These are phyloP conservation scores for Pterois miles DNA, from an alignment of 2,797 vertebrate genomes.

Conservation along the genomic window DNA sequence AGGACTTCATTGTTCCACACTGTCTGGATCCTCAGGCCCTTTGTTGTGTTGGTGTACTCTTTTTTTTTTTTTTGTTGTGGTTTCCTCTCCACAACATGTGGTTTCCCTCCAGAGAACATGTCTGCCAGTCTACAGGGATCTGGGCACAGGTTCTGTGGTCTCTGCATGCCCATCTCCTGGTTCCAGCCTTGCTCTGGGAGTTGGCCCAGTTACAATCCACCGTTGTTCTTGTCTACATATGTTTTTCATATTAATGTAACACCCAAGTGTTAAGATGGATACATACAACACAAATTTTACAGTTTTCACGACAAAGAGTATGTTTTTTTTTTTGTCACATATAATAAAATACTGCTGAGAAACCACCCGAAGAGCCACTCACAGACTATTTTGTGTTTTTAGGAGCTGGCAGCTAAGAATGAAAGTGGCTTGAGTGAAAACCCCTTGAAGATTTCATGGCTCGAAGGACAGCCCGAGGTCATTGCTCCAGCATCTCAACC, in stretches of 20 bases:
- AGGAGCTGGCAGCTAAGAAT: conserved; percentile 94
- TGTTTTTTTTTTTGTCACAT: background rate
- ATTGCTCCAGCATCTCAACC: conserved; percentile 50
- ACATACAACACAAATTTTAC: background rate
- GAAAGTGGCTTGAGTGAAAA: conserved; percentile 90
- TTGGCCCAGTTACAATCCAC: conserved; percentile 41
- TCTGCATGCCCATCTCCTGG: conserved; percentile 46
- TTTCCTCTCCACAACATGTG: conserved; percentile 57
- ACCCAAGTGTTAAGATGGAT: background rate
- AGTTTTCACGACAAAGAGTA: background rate
- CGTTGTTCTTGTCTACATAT: conserved; percentile 36
- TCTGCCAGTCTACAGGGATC: conserved; percentile 59
- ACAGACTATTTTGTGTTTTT: conserved; percentile 42
- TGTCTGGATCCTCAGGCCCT: conserved; percentile 66
- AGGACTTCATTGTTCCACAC: conserved; percentile 69
- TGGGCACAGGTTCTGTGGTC: conserved; percentile 54
- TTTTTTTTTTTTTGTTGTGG: conserved; percentile 56
- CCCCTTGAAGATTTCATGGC: conserved; percentile 94
- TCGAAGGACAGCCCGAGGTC: conserved; percentile 87
- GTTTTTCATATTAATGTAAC: conserved; percentile 33
- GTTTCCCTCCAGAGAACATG: conserved; percentile 64
- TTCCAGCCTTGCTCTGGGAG: conserved; percentile 26
- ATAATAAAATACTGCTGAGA: background rate
- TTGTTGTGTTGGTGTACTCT: conserved; percentile 42
- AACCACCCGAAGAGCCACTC: conserved; percentile 2